Evolutionary conservation across 2,888 invertebrate species (phyloP).

Genomic region (Sympetrum striolatum): DNA sequence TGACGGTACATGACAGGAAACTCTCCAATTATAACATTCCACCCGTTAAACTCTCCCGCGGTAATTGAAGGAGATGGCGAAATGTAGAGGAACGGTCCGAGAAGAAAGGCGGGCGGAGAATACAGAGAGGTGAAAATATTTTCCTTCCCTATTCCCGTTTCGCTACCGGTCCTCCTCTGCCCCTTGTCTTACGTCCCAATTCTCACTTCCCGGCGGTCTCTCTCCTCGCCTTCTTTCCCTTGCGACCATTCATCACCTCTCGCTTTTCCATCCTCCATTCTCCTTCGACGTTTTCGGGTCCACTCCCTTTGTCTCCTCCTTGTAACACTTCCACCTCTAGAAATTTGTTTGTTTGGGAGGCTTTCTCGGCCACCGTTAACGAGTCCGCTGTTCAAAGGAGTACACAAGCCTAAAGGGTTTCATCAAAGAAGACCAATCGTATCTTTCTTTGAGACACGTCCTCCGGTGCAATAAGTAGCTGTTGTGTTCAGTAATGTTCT

Average conservation of each 20-base stretch:
- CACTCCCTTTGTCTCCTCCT: too few relatives aligned
- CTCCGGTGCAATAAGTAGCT: too few relatives aligned
- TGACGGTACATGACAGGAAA: slow-evolving; percentile 20
- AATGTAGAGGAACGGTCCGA: neutral
- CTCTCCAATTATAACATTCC: slow-evolving; percentile 32
- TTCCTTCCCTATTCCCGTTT: neutral
- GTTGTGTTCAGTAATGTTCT: too few relatives aligned
- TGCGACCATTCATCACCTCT: neutral
- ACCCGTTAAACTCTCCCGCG: neutral
- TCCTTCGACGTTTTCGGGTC: neutral
- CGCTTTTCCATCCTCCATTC: neutral
- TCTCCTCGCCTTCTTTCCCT: neutral
- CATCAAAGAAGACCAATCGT: too few relatives aligned
- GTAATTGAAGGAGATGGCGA: slow-evolving; percentile 36
- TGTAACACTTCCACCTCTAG: too few relatives aligned
- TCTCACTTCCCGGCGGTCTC: neutral
- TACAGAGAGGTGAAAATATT: neutral
- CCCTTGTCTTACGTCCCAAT: neutral
- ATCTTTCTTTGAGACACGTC: too few relatives aligned
- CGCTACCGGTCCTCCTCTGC: neutral
- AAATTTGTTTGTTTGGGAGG: too few relatives aligned
- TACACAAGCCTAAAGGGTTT: too few relatives aligned
- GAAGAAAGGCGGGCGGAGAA: neutral
- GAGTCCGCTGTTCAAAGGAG: too few relatives aligned
- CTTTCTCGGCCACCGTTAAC: too few relatives aligned